Percentiles rank a stretch among this genome's conserved stretches.
phyloP scores from a whole-genome alignment of 2,113 vertebrate genomes.

The Mesitornis unicolor region DNA sequence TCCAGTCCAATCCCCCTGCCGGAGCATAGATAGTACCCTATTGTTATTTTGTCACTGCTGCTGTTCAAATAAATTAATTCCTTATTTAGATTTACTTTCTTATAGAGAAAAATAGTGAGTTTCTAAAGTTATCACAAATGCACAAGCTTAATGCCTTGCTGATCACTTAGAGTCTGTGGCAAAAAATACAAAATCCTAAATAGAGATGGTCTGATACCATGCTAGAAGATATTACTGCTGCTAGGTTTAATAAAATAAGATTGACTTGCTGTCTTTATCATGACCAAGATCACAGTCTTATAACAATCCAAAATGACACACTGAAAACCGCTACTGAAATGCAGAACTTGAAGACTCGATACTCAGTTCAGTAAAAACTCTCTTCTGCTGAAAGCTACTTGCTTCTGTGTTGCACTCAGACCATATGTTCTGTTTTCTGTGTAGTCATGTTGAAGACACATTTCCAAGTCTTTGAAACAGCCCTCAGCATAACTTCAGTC shows the following conservation, averaged over 20 bases:
- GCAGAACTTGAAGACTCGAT: background rate
- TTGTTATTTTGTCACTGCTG: background rate
- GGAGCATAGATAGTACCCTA: background rate
- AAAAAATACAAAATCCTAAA: slow-evolving; percentile 65
- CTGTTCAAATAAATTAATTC: background rate
- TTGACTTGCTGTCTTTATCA: slow-evolving; percentile 70
- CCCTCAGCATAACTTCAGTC: background rate
- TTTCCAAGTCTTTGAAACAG: background rate
- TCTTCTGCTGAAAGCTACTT: background rate
- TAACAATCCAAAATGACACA: slow-evolving; percentile 57
- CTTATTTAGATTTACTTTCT: slow-evolving; percentile 12
- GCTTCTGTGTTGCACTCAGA: background rate
- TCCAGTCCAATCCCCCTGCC: no score
- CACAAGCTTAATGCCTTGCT: slow-evolving; percentile 15
- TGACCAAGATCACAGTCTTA: slow-evolving; percentile 56
- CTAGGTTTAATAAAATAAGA: slow-evolving; percentile 76
- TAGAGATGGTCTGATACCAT: slow-evolving; percentile 69
- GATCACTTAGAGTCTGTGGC: slow-evolving; percentile 23
- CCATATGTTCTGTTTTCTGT: background rate
- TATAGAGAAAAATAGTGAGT: background rate
- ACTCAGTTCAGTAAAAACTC: background rate
- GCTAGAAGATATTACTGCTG: slow-evolving; percentile 53
- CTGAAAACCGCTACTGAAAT: background rate
- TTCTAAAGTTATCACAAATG: slow-evolving; percentile 39
- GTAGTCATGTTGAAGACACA: background rate